These are phyloP conservation scores for Tanytarsus gracilentus DNA, from an alignment of 2,888 invertebrate genomes.

Conservation along the genomic window DNA sequence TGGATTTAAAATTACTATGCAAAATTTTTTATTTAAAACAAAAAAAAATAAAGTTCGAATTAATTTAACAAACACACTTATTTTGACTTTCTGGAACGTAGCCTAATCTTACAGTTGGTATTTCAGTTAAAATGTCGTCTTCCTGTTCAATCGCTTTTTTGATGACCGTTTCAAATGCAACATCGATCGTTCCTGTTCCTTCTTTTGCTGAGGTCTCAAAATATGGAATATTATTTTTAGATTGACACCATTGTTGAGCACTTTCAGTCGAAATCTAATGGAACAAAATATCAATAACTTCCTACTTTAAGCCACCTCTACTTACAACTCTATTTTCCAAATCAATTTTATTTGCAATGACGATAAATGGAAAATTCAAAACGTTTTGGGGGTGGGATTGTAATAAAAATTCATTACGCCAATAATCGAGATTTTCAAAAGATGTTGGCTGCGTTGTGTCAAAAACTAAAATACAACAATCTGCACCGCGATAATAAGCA, in stretches of 20 bases:
- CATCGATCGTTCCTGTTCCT: no score
- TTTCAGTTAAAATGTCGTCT: neutral
- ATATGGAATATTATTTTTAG: neutral
- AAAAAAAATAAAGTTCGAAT: no score
- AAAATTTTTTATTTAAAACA: no score
- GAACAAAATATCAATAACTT: no score
- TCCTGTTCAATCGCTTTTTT: neutral
- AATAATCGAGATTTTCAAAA: slow-evolving; percentile 97
- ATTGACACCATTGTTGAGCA: no score
- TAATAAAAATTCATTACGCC: slow-evolving; percentile 38
- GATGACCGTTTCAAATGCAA: no score
- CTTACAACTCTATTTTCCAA: slow-evolving; percentile 84
- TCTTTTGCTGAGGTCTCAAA: no score
- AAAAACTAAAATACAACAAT: slow-evolving; percentile 98
- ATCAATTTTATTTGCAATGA: slow-evolving; percentile 85
- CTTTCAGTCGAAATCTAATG: no score
- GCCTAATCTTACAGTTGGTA: neutral
- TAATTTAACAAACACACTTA: no score
- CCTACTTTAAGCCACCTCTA: no score
- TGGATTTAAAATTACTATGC: no score
- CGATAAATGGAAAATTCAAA: neutral
- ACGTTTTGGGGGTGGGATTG: neutral
- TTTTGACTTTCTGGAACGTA: no score
- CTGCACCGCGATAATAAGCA: slow-evolving; percentile 98
- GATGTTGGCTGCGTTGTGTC: slow-evolving; percentile 97